Conservation (phyloP, 2,888 invertebrate species). For the Steinernema carpocapsae region DNA sequence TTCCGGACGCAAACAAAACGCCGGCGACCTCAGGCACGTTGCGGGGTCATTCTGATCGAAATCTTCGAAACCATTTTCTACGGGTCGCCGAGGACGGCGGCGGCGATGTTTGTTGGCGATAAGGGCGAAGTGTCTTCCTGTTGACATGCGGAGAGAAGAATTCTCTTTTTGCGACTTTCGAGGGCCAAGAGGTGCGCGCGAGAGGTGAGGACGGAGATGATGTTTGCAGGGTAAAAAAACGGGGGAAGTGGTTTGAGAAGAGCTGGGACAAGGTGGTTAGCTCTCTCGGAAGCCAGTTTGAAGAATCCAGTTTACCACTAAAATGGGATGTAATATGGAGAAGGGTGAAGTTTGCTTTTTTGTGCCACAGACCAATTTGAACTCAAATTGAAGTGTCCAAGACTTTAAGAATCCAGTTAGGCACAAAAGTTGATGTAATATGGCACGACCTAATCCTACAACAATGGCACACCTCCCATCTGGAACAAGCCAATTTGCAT, state of each 20-base stretch:
- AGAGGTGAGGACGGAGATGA: neutral
- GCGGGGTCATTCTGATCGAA: conserved; percentile 6
- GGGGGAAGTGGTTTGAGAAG: neutral
- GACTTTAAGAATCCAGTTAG: too few species aligned
- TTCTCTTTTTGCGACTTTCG: neutral
- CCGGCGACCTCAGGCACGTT: neutral
- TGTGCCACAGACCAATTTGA: too few species aligned
- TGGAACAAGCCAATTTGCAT: too few species aligned
- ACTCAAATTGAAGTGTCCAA: too few species aligned
- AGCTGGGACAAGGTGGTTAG: neutral
- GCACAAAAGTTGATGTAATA: too few species aligned
- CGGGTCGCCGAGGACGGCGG: too few species aligned
- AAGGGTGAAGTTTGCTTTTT: too few species aligned
- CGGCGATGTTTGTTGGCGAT: conserved; percentile 15
- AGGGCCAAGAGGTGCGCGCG: neutral
- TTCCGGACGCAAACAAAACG: neutral
- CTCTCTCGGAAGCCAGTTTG: neutral
- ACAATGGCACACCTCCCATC: too few species aligned
- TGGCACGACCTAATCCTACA: too few species aligned
- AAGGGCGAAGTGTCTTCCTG: neutral
- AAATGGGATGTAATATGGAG: too few species aligned
- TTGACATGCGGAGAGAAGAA: neutral
- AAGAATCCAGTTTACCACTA: too few species aligned
- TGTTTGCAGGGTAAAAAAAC: conserved; percentile 20
- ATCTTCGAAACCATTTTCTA: too few species aligned